A percentile compares a stretch with the other conserved stretches of the same genome.
Conservation (phyloP, 1,140 invertebrate genomes). For the Heliothis subflexa region DNA sequence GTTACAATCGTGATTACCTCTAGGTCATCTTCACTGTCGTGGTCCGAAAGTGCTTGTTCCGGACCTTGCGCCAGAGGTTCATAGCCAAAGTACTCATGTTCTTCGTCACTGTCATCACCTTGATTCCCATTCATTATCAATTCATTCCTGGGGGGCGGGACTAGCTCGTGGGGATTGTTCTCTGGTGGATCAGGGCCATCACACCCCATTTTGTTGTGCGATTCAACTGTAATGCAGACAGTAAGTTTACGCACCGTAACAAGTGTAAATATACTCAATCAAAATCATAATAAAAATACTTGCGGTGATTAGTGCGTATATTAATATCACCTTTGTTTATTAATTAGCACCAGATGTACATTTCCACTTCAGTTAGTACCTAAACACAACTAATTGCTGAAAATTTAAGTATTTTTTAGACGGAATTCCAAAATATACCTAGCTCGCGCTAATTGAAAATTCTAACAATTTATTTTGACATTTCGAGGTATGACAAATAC, state of each 20-base stretch:
- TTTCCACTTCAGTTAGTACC: no score
- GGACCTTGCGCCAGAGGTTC: constrained; percentile 78
- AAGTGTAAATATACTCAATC: no score
- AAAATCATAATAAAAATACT: no score
- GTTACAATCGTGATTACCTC: constrained; percentile 52
- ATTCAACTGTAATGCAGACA: neutral
- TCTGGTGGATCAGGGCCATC: constrained; percentile 80
- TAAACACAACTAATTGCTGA: no score
- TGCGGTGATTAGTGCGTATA: no score
- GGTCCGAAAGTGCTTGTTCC: constrained; percentile 66
- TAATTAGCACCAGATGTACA: no score
- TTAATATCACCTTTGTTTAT: no score
- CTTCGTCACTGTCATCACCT: constrained; percentile 79
- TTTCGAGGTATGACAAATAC: no score
- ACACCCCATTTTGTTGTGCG: constrained; percentile 69
- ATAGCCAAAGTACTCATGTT: constrained; percentile 77
- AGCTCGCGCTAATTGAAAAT: no score
- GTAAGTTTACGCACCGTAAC: neutral
- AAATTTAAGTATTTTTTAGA: no score
- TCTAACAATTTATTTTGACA: no score
- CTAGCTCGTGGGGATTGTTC: constrained; percentile 74
- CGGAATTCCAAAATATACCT: no score
- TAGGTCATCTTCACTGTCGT: constrained; percentile 68
- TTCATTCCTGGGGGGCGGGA: constrained; percentile 72
- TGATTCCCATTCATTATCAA: constrained; percentile 71